Evolutionary conservation across 2,113 vertebrate species (phyloP), one percentile per base, ranked within the genome.

Genomic region (Penelope pileata): DNA sequence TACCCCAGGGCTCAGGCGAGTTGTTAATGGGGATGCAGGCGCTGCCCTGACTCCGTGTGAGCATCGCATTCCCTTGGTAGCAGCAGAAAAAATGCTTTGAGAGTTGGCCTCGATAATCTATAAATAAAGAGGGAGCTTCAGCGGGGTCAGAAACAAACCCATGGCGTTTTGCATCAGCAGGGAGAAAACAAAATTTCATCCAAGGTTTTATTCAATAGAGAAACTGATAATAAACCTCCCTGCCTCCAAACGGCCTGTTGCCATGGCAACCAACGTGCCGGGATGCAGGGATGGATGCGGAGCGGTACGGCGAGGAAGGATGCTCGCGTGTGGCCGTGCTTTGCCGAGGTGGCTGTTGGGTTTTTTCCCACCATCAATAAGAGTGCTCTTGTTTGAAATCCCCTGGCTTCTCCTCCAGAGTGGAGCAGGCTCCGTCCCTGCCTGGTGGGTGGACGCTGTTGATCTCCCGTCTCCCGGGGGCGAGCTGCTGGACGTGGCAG

Each of bases 121-220:
- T 32, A 11, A 62, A 16, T 23, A 3, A 47, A 7, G 56, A 9
- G 38, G 27, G 59, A 76, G 68, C 58, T 67, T 34, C 30, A 5
- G 66, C 47, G 9, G 78, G 94, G 68, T 87, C 86, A 42, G 70
- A 30, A 40, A 26, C 70, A 50, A 60, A 92, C 38, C 77, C 4
- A 1, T 64, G 87, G 27, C 89, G 21, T 64, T 92, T 75, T 59
- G 23, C 50, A 50, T 83, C 74, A 19, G 50, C 8, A 3, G 63
- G 51, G 78, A 64, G 67, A 40, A 79, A 79, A 29, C 23, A 42
- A 38, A 50, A 74, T 54, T 58, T 64, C 40, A 89, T 83, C 89
- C 47, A 2, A 42, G 95, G n/a, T 45, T 94, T 40, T 27, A 86
- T 96, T 96, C 94, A 68, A 36, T 68, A 68, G 77, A 79, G 78